Percentiles rank a stretch among this genome's conserved stretches.
Evolutionary conservation across 2,113 vertebrate species (phyloP).

Genomic region (Oryctolagus cuniculus): DNA sequence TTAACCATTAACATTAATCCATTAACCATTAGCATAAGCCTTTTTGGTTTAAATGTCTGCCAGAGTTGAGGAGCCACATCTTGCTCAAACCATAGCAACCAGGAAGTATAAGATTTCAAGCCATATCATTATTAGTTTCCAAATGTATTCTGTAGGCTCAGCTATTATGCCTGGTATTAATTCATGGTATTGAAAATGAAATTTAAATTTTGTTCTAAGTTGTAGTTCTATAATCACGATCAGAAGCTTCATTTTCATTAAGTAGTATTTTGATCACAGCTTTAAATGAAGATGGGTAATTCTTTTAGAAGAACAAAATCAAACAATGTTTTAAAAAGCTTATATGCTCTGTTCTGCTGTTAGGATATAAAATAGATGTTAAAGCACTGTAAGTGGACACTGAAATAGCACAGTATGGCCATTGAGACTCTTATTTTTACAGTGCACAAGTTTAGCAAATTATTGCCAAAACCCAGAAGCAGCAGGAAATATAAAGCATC

Average conservation of each 20-base stretch:
- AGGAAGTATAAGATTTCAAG: neutral
- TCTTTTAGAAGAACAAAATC: conserved; percentile 40
- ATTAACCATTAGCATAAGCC: too few relatives aligned
- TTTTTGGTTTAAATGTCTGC: too few relatives aligned
- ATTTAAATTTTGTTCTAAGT: conserved; percentile 50
- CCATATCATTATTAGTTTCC: conserved; percentile 28
- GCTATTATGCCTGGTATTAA: conserved; percentile 44
- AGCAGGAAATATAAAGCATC: neutral
- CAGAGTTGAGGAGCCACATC: too few relatives aligned
- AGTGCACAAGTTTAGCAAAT: conserved; percentile 45
- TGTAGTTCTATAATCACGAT: neutral
- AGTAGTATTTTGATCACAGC: conserved; percentile 45
- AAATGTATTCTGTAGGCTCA: conserved; percentile 46
- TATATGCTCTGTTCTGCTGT: neutral
- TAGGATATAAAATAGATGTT: conserved; percentile 45
- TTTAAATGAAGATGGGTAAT: neutral
- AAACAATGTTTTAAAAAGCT: conserved; percentile 43
- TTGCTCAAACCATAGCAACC: neutral
- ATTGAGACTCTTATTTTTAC: neutral
- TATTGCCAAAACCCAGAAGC: conserved; percentile 42
- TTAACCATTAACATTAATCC: too few relatives aligned
- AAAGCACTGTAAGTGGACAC: neutral
- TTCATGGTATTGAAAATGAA: conserved; percentile 43
- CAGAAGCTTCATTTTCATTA: conserved; percentile 45
- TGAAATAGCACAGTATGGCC: neutral